Evolutionary conservation across 2,113 vertebrate species (phyloP).

Genomic region (Ailuropoda melanoleuca): DNA sequence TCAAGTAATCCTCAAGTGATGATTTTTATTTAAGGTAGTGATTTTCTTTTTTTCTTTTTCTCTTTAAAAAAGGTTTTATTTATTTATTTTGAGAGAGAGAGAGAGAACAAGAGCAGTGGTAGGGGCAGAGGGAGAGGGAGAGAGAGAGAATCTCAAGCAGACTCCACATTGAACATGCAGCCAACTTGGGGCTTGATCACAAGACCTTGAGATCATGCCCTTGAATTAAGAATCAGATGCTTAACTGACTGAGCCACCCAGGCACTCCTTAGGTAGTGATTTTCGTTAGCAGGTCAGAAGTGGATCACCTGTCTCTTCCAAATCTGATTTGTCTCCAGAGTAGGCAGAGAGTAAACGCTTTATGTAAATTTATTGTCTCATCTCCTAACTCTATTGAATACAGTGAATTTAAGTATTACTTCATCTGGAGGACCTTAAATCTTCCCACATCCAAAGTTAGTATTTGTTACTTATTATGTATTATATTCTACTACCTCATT

Average conservation of each 20-base stretch:
- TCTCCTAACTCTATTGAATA: background rate
- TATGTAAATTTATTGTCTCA: background rate
- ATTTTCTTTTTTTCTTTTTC: background rate
- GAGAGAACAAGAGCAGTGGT: background rate
- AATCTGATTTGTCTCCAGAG: background rate
- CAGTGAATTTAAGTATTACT: background rate
- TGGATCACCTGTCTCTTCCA: background rate
- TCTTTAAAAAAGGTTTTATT: background rate
- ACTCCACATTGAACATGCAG: background rate
- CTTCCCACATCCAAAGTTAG: background rate
- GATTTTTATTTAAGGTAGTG: background rate
- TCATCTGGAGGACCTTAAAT: background rate
- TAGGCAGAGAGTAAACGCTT: background rate
- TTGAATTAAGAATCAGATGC: background rate
- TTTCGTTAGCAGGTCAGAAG: background rate
- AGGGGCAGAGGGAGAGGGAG: background rate
- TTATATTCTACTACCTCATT: background rate
- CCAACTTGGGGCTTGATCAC: background rate
- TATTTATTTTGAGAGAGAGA: background rate
- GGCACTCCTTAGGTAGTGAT: background rate
- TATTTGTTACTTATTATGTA: background rate
- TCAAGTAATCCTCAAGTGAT: background rate
- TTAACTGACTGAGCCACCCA: background rate
- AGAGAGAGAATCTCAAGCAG: background rate
- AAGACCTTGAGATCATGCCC: background rate